A percentile compares a stretch with the other conserved stretches of the same genome.
Evolutionary conservation across 2,113 vertebrate genomes (phyloP).

Genomic region (Vidua chalybeata): DNA sequence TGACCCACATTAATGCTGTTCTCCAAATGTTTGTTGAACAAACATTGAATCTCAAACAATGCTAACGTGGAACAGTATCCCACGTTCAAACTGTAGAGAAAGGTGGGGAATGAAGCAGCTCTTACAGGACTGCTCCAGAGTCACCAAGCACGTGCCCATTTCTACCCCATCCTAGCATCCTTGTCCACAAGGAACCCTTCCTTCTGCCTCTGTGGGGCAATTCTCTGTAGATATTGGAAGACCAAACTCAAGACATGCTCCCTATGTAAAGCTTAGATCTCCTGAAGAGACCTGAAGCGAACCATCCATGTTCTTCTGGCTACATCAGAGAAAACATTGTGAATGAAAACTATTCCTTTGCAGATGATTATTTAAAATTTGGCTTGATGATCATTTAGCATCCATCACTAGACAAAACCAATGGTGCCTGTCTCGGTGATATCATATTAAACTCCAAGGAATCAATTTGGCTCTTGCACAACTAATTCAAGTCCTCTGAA

Average conservation of each 20-base stretch:
- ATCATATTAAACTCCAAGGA: background rate
- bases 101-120: background rate
- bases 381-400: background rate
- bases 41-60: background rate
- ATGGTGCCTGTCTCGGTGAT: fast-evolving
- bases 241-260: background rate
- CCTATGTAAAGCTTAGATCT: background rate
- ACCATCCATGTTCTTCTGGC: background rate
- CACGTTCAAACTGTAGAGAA: fast-evolving
- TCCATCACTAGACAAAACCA: background rate
- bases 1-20: background rate
- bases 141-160: background rate
- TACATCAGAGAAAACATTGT: background rate
- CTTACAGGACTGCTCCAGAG: background rate
- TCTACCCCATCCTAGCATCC: background rate
- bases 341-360: background rate
- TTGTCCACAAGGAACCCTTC: background rate
- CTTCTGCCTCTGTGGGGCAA: background rate
- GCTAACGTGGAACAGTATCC: background rate
- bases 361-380: background rate
- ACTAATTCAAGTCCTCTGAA: background rate
- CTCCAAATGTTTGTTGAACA: background rate
- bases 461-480: background rate
- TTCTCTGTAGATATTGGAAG: background rate
- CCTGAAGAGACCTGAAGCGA: background rate